Conservation (phyloP, 2,888 invertebrate species). For the Drepanosiphum platanoidis region DNA sequence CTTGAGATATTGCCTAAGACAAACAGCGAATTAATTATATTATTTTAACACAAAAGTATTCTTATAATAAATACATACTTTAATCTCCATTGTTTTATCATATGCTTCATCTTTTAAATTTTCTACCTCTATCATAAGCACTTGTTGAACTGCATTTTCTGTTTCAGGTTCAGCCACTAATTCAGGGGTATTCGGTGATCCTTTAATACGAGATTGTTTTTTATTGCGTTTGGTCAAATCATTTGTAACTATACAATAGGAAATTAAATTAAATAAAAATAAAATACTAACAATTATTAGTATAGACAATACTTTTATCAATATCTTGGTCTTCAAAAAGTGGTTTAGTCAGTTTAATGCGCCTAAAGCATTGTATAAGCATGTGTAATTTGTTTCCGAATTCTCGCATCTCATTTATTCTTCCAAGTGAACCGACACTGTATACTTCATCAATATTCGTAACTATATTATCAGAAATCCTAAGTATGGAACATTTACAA, state of each 20-base stretch:
- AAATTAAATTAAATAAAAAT: background rate
- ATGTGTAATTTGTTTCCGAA: slow-evolving; percentile 88
- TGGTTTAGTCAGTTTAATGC: slow-evolving; percentile 84
- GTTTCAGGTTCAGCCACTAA: slow-evolving; percentile 65
- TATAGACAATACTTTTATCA: slow-evolving; percentile 69
- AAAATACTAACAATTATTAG: background rate
- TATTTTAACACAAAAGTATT: slow-evolving; percentile 6
- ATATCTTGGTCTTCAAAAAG: slow-evolving; percentile 79
- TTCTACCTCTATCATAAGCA: slow-evolving; percentile 94
- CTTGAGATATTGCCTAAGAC: slow-evolving; percentile 87
- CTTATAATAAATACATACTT: slow-evolving; percentile 69
- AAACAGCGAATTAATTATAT: background rate
- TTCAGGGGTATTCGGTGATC: slow-evolving; percentile 20
- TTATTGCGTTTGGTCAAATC: slow-evolving; percentile 49
- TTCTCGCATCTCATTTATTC: slow-evolving; percentile 97
- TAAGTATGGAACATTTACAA: no score
- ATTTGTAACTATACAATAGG: slow-evolving; percentile 33
- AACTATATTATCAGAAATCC: slow-evolving; percentile 87
- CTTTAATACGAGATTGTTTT: slow-evolving; percentile 31
- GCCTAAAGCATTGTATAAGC: slow-evolving; percentile 93
- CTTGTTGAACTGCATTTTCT: slow-evolving; percentile 67
- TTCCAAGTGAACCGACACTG: slow-evolving; percentile 93
- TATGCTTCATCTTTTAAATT: slow-evolving; percentile 90
- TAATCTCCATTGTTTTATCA: slow-evolving; percentile 92
- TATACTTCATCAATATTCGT: slow-evolving; percentile 86